Base-by-base conservation (phyloP, 2,888 invertebrate genomes). In the Apamea sordens region DNA sequence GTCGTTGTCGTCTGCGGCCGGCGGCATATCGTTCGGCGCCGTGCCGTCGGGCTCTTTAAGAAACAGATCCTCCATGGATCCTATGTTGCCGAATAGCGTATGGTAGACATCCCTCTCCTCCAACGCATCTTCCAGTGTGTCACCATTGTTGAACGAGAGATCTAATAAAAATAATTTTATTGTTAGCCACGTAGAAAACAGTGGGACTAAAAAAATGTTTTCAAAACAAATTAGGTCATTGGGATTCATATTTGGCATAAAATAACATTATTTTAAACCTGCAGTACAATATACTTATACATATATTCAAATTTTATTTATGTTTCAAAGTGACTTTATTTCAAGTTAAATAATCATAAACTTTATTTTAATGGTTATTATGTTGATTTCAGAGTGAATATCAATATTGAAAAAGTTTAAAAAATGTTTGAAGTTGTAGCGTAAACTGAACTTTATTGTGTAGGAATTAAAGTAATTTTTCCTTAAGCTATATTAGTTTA, bases 61-160 rank as follows among this genome's bases (percentile, higher is more conserved):
- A 47, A 88, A 76, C 0, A 87, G 50, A 11, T 86, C 83, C 7
- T 73, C 4, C 50, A 82, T 67, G 7, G 87, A 81, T 15, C 59
- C 67, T 32, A 86, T 41, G 36, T 88, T 44, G 8, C 88, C 87
- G 63, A 80, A 86, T n/a, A 88, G 59, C 1, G 74, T 82, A 8
- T 85, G 61, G 11, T 86, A 72, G 15, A 82, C 47, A 13, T 84
- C 82, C 4, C 47, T 64, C 0, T 80, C 53, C 10, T 15, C 24
- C 2, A 41, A 11, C 2, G 24, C 56, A 24, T 56, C 56, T n/a
- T 11, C 0, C 24, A 61, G 11, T 15, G 13, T 59, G 10, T 72
- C 47, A 36, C 72, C 71, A 72, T 86, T 41, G 53, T 24, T 69
- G 28, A 50, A 61, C 5, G 74, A 47, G 24, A 74, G 24, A 71